These are phyloP conservation scores for Itoplectis maculator DNA, from an alignment of 2,888 invertebrate species.

Conservation along the genomic window DNA sequence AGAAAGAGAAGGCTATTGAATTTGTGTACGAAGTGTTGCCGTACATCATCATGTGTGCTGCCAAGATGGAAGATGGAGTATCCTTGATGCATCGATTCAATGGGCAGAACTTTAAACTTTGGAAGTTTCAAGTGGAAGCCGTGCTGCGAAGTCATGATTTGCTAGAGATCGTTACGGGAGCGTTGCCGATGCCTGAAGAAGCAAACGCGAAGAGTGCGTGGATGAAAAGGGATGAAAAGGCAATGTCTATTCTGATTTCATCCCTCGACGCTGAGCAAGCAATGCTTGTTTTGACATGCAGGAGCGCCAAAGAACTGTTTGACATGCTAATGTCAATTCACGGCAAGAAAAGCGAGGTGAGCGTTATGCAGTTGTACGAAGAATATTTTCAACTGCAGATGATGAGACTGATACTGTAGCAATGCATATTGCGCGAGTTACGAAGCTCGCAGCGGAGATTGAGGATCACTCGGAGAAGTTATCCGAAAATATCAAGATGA, in stretches of 20 bases:
- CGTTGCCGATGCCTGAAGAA: neutral
- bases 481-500: conserved; percentile 61
- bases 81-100: neutral
- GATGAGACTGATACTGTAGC: conserved; percentile 33
- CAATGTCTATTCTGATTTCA: conserved; percentile 39
- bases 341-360: conserved; percentile 49
- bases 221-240: conserved; percentile 36
- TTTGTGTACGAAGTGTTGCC: neutral
- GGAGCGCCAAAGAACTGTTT: conserved; percentile 41
- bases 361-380: conserved; percentile 53
- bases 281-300: conserved; percentile 38
- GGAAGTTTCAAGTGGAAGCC: conserved; percentile 46
- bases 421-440: conserved; percentile 22
- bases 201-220: neutral
- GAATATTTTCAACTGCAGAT: conserved; percentile 48
- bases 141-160: conserved; percentile 33
- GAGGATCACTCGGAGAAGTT: conserved; percentile 57
- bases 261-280: conserved; percentile 46
- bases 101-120: conserved; percentile 19
- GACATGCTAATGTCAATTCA: conserved; percentile 43
- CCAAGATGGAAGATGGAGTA: neutral
- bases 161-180: neutral
- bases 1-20: neutral
- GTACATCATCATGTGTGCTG: neutral
- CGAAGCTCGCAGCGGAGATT: conserved; percentile 54